phyloP scores from a whole-genome alignment of 2,888 invertebrate species.

The Corythucha ciliata region DNA sequence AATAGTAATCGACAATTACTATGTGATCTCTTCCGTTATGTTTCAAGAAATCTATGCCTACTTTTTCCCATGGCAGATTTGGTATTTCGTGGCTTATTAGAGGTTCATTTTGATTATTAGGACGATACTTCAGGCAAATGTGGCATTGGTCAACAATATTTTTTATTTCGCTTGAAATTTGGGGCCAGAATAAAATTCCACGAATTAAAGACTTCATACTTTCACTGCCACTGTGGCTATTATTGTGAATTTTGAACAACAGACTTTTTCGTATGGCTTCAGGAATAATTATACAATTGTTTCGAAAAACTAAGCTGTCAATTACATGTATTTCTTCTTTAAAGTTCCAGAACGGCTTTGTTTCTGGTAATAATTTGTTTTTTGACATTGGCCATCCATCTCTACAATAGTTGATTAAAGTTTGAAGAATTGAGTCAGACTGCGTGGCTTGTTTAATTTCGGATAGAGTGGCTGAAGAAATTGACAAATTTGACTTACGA shows the following conservation, averaged over 20 bases:
- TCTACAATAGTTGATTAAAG: not conserved
- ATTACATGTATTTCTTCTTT: too few species aligned
- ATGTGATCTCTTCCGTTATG: conserved; percentile 2
- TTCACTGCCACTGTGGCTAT: too few species aligned
- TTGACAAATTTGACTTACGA: not conserved
- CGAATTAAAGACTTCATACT: too few species aligned
- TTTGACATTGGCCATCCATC: too few species aligned
- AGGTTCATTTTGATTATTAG: conserved; percentile 7
- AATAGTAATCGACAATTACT: conserved; percentile 12
- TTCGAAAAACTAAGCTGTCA: too few species aligned
- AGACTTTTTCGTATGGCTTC: too few species aligned
- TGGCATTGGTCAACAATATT: not conserved
- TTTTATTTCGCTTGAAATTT: too few species aligned
- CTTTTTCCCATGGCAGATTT: conserved; percentile 10
- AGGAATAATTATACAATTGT: too few species aligned
- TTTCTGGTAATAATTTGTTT: too few species aligned
- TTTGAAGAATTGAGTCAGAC: not conserved
- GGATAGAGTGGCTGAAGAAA: not conserved
- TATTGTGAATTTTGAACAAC: too few species aligned
- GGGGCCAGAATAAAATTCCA: too few species aligned
- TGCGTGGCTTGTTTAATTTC: not conserved
- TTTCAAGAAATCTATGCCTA: conserved; percentile 7
- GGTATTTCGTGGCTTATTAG: conserved; percentile 14
- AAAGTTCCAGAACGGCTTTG: too few species aligned
- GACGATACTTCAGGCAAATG: not conserved